phyloP scores from a whole-genome alignment of 2,113 vertebrate species.

The Pachyramphus minor region DNA sequence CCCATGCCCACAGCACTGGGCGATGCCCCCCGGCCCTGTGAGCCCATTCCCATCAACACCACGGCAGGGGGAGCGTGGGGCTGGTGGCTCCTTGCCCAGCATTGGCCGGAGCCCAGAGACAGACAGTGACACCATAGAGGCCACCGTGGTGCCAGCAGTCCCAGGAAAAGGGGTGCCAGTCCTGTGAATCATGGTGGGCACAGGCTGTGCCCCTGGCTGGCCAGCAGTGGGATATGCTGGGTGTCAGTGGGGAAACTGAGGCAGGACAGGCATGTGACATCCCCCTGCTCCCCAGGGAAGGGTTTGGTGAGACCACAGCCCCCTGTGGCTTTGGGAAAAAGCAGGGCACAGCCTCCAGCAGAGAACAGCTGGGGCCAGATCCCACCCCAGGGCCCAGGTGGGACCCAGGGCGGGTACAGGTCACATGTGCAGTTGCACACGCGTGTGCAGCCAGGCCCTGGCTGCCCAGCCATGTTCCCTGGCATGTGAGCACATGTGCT shows the following conservation, averaged over 20 bases:
- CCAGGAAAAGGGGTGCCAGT: not conserved
- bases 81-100: not conserved
- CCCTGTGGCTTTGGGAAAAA: not conserved
- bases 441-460: not conserved
- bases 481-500: not conserved
- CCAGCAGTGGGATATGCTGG: not conserved
- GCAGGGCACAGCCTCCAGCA: too few species aligned
- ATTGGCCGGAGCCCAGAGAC: not conserved
- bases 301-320: not conserved
- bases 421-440: not conserved
- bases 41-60: rapidly evolving
- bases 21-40: rapidly evolving
- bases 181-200: not conserved
- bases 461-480: not conserved
- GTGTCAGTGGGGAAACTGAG: not conserved
- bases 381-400: not conserved
- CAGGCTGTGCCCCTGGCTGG: not conserved
- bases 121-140: not conserved
- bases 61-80: rapidly evolving
- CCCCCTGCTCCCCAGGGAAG: too few species aligned
- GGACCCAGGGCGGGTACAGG: not conserved
- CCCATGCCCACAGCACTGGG: not conserved
- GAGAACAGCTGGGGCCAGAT: not conserved
- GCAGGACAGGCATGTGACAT: rapidly evolving
- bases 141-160: not conserved